A percentile compares a stretch with the other conserved stretches of the same genome.
Evolutionary conservation across 2,113 vertebrate species (phyloP).

Genomic region (Argyrosomus japonicus): DNA sequence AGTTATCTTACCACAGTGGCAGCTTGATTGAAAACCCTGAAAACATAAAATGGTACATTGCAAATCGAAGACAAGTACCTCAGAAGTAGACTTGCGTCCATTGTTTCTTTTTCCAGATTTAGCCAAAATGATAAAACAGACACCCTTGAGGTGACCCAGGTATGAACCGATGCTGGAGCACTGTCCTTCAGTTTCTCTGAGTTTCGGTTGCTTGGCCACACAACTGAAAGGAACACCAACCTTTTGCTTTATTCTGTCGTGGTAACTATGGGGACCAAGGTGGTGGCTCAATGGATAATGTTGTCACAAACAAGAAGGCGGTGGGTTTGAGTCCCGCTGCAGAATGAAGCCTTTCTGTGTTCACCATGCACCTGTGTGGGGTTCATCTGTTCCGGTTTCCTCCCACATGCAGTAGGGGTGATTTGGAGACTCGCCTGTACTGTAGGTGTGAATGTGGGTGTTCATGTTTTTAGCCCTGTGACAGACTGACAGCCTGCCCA

Average conservation of each 20-base stretch:
- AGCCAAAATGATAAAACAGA: neutral
- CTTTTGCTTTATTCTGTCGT: no score
- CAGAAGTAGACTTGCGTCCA: neutral
- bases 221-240: neutral
- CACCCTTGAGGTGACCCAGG: neutral
- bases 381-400: neutral
- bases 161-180: neutral
- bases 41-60: no score
- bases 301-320: neutral
- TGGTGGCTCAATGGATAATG: no score
- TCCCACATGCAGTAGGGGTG: neutral
- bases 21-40: no score
- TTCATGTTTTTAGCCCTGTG: neutral
- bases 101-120: neutral
- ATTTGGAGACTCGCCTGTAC: neutral
- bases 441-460: neutral
- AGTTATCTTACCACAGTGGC: neutral
- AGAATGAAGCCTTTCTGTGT: neutral
- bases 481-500: neutral
- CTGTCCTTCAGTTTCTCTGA: neutral
- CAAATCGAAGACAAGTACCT: no score
- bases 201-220: neutral
- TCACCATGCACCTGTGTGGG: neutral
- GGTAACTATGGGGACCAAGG: neutral
- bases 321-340: neutral